phyloP scores from a whole-genome alignment of 2,113 vertebrate species.

The Alethe diademata region DNA sequence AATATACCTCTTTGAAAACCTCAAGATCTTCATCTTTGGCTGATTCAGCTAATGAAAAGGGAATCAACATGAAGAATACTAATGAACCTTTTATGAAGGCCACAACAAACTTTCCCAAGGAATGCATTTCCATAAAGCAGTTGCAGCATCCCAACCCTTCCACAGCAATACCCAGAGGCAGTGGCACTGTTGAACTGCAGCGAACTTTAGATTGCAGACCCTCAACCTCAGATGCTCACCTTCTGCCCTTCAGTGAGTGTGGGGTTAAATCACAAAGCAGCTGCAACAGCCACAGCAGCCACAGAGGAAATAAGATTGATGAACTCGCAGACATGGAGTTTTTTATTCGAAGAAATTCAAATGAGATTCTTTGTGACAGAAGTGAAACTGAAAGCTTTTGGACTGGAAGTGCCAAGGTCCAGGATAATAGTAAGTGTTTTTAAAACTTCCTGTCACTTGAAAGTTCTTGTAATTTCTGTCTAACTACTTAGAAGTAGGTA shows the following conservation, averaged over 20 bases:
- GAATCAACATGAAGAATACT: conserved; percentile 35
- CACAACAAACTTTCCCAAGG: conserved; percentile 48
- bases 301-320: conserved; percentile 50
- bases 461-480: neutral
- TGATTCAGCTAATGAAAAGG: conserved; percentile 23
- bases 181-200: conserved; percentile 53
- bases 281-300: conserved; percentile 5
- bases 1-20: conserved; percentile 39
- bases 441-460: neutral
- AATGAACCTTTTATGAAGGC: conserved; percentile 40
- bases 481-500: neutral
- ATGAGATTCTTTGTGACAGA: conserved; percentile 48
- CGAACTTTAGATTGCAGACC: conserved; percentile 65
- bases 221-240: conserved; percentile 61
- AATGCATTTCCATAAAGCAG: conserved; percentile 29
- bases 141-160: conserved; percentile 31
- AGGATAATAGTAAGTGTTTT: conserved; percentile 70
- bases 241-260: conserved; percentile 13
- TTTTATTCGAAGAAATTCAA: conserved; percentile 56
- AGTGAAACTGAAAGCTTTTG: conserved; percentile 64
- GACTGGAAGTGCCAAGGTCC: conserved; percentile 67
- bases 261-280: conserved; percentile 38
- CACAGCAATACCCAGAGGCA: conserved; percentile 16
- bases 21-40: conserved; percentile 2
- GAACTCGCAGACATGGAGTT: conserved; percentile 37